A percentile compares a stretch with the other conserved stretches of the same genome.
phyloP scores from a whole-genome alignment of 2,888 invertebrate species.

The Andricus curvator region DNA sequence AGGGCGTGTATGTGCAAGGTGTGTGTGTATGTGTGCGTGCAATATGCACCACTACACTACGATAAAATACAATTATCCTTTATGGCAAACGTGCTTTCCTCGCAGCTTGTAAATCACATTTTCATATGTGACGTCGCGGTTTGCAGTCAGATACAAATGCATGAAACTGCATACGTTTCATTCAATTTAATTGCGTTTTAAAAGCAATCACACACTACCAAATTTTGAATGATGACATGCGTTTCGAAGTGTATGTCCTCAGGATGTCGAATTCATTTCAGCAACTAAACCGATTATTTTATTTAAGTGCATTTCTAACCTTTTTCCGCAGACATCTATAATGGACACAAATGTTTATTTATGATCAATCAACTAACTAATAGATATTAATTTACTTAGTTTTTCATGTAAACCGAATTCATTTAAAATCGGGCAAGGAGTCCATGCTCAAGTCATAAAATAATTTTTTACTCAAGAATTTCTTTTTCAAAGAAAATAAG shows the following conservation, averaged over 20 bases:
- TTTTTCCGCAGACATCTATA: too few relatives aligned
- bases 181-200: slow-evolving; percentile 22
- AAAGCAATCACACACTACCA: slow-evolving; percentile 7
- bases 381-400: too few relatives aligned
- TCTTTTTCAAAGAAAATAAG: too few relatives aligned
- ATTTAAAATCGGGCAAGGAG: too few relatives aligned
- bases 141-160: slow-evolving; percentile 29
- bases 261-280: neutral
- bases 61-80: slow-evolving; percentile 36
- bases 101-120: slow-evolving; percentile 32
- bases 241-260: neutral
- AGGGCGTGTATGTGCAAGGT: neutral
- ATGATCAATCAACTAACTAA: fast-evolving
- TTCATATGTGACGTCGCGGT: slow-evolving; percentile 33
- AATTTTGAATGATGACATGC: neutral
- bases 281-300: neutral
- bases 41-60: neutral
- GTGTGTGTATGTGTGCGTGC: too few relatives aligned
- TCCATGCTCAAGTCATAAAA: too few relatives aligned
- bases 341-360: too few relatives aligned
- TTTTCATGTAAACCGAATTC: too few relatives aligned
- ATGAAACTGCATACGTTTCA: slow-evolving; percentile 31
- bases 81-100: slow-evolving; percentile 40
- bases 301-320: neutral
- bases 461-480: too few relatives aligned